Conservation (phyloP, 2,888 invertebrate species). For the Rhabditoides inermis region DNA sequence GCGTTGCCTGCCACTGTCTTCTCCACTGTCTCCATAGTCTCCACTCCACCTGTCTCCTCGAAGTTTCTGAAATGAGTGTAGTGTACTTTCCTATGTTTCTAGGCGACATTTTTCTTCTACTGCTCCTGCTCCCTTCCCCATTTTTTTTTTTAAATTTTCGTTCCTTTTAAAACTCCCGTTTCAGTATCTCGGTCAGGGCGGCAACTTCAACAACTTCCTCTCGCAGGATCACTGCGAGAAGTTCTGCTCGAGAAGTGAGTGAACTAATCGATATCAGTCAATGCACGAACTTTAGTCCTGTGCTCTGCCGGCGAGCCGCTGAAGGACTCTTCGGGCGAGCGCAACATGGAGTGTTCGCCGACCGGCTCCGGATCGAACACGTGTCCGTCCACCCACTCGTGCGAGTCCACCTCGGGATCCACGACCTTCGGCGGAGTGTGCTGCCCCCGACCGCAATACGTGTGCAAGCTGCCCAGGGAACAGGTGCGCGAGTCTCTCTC, state of each 20-base stretch:
- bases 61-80: no score
- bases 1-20: no score
- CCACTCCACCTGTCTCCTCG: no score
- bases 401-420: conserved; percentile 47
- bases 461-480: conserved; percentile 49
- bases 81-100: no score
- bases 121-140: not conserved
- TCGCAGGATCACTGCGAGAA: conserved; percentile 50
- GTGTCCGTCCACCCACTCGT: conserved; percentile 50
- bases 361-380: conserved; percentile 45
- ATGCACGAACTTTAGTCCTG: conserved; percentile 46
- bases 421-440: conserved; percentile 46
- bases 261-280: no score
- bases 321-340: conserved; percentile 50
- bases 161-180: conserved; percentile 2
- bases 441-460: conserved; percentile 51
- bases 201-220: conserved; percentile 52
- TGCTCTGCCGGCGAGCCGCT: conserved; percentile 51
- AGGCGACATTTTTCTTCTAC: no score
- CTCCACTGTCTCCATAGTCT: no score
- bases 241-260: conserved; percentile 50
- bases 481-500: no score
- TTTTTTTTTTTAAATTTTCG: not conserved
- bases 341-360: conserved; percentile 51
- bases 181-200: conserved; percentile 49